These are phyloP conservation scores for Passer domesticus DNA, from an alignment of 2,113 vertebrate species.

Conservation along the genomic window DNA sequence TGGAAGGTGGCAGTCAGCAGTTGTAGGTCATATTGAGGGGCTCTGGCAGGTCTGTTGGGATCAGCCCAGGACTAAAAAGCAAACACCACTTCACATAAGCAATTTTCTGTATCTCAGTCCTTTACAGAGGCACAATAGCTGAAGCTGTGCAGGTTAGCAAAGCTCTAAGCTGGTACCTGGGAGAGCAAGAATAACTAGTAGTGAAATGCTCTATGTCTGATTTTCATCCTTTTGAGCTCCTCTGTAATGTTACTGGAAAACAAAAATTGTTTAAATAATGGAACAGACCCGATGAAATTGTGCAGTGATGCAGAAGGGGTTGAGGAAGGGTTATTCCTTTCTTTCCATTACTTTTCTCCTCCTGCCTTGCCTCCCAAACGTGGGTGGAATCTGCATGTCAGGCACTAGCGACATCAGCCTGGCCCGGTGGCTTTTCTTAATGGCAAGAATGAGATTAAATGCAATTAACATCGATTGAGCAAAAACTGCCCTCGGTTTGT, in stretches of 20 bases:
- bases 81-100: neutral
- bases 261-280: constrained; percentile 58
- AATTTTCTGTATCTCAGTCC: neutral
- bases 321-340: constrained; percentile 44
- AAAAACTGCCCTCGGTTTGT: constrained; percentile 30
- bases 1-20: neutral
- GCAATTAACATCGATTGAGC: constrained; percentile 60
- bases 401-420: constrained; percentile 9
- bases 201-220: neutral
- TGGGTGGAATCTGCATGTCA: constrained; percentile 42
- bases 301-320: constrained; percentile 43
- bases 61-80: neutral
- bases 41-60: neutral
- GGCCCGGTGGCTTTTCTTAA: constrained; percentile 49
- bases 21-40: neutral
- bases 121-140: neutral
- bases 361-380: neutral
- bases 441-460: constrained; percentile 50
- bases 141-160: neutral
- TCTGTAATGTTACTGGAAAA: constrained; percentile 33
- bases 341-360: constrained; percentile 25
- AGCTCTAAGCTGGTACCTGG: neutral
- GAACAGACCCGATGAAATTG: constrained; percentile 14
- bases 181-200: neutral
- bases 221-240: constrained; percentile 39